Base-by-base conservation (phyloP, 2,113 vertebrate species). In the Corythornis vintsioides region DNA sequence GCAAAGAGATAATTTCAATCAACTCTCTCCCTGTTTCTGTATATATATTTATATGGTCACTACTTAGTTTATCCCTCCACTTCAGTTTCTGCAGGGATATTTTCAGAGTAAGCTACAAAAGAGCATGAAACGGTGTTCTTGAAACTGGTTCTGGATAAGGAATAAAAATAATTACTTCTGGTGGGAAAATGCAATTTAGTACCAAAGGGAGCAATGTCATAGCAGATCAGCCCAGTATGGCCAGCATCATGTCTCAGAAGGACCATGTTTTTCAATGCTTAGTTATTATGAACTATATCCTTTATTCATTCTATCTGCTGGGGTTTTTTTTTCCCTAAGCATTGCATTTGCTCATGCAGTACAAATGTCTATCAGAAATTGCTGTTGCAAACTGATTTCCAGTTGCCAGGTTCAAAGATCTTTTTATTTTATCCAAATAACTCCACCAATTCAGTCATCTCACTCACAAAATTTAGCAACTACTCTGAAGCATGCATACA, bases 401-500 rank as follows among this genome's bases (percentile, higher is more conserved):
- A 63, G 29, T 85, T 72, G 53, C 77, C 59, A 81, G 33, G 21
- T 72, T 61, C 35, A 65, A 86, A 81, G 74, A 78, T 86, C 78
- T 60, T 88, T 86, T 86, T 59, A 92, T 66, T 94, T 94, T 67
- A 84, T 73, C 53, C 73, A 81, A 94, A 88, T 90, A 90, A 50
- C 31, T 74, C 66, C 73, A 76, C 57, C 75, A 69, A 93, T 91
- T 89, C 86, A 56, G 77, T 81, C 73, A 75, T 57, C 64, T 95
- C 77, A 79, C 43, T 29, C 86, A 64, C 57, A 57, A 79, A 81
- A 42, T 88, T 64, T 52, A 73, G 73, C 73, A 82, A 31, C 35
- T 56, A 15, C 50, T 82, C 77, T 9, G 13, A 85, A 89, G 71
- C 38, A 71, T 80, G 79, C 82, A 72, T 72, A 73, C 28, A n/a